These are phyloP conservation scores for Campoletis raptor DNA, from an alignment of 2,888 invertebrate species.

Conservation along the genomic window DNA sequence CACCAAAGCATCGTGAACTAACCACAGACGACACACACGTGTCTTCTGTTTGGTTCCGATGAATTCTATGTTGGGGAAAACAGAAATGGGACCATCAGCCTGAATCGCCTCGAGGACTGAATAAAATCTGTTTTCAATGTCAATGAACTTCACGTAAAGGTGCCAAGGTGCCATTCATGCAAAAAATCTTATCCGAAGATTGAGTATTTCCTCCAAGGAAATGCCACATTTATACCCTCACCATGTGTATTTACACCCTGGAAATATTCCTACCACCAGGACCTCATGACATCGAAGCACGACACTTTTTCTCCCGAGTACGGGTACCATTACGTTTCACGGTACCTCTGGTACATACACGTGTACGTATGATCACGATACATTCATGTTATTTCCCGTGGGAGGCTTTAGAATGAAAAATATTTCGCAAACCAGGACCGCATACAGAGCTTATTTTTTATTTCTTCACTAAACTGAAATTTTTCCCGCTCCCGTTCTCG, in stretches of 20 bases:
- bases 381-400: slow-evolving; percentile 7
- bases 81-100: neutral
- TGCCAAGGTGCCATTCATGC: neutral
- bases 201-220: neutral
- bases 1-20: slow-evolving; percentile 55
- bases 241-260: slow-evolving; percentile 68
- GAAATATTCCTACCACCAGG: slow-evolving; percentile 73
- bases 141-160: neutral
- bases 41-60: neutral
- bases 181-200: neutral
- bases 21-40: slow-evolving; percentile 55
- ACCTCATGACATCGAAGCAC: slow-evolving; percentile 67
- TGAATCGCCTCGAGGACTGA: neutral
- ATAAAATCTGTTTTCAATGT: neutral
- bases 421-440: slow-evolving; percentile 76
- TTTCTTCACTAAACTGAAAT: neutral
- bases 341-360: neutral
- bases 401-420: slow-evolving; percentile 71
- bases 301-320: slow-evolving; percentile 45
- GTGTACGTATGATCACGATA: neutral
- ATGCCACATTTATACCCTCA: neutral
- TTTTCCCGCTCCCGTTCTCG: neutral
- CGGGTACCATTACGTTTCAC: neutral
- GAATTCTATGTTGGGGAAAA: neutral
- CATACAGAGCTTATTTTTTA: slow-evolving; percentile 68